Percentiles rank a stretch among this genome's conserved stretches.
phyloP scores from a whole-genome alignment of 2,113 vertebrate species.

The Hippotragus niger region DNA sequence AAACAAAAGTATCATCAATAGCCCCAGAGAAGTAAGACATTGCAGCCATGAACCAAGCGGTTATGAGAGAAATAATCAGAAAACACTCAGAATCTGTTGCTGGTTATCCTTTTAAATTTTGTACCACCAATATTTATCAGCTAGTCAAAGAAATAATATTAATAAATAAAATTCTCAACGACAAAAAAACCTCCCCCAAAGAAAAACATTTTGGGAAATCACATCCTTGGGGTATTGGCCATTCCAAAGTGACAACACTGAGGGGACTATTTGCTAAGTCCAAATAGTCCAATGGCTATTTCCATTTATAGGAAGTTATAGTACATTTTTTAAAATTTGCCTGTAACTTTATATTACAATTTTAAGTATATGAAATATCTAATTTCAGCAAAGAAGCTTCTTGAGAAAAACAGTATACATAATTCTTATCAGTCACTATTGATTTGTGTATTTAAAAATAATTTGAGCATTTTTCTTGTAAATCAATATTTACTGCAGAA shows the following conservation, averaged over 20 bases:
- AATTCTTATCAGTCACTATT: background rate
- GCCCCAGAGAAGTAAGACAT: background rate
- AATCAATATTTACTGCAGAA: background rate
- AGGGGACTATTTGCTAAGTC: background rate
- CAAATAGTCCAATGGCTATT: background rate
- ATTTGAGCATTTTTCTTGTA: background rate
- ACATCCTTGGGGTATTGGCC: background rate
- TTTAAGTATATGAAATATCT: background rate
- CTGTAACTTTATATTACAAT: background rate
- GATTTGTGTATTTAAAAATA: background rate
- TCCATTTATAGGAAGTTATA: background rate
- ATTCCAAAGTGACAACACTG: background rate
- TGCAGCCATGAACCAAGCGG: background rate
- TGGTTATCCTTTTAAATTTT: background rate
- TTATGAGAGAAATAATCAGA: background rate
- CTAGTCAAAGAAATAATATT: conserved; percentile 1
- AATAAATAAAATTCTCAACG: background rate
- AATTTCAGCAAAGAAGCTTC: background rate
- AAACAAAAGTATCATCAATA: background rate
- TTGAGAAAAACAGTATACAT: background rate
- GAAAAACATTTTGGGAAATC: background rate
- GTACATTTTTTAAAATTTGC: background rate
- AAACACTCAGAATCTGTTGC: background rate
- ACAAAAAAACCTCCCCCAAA: background rate
- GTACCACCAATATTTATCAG: background rate